Evolutionary conservation across 2,888 invertebrate species (phyloP).

Genomic region (Synanthedon tipuliformis): DNA sequence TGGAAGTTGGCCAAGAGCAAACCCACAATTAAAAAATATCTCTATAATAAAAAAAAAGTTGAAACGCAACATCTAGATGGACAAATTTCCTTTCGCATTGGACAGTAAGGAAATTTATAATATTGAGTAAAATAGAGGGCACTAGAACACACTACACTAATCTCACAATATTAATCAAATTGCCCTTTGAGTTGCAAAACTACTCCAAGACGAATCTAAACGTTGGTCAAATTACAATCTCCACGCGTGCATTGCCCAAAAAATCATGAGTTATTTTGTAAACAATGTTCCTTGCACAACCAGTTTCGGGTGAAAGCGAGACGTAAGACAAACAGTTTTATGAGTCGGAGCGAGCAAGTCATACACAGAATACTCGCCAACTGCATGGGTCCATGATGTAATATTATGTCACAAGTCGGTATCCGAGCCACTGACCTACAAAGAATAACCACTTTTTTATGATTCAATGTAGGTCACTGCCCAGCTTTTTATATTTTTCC

Average conservation of each 20-base stretch:
- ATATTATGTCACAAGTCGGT: constrained; percentile 7
- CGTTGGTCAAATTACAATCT: not conserved
- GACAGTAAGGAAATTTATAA: too few relatives aligned
- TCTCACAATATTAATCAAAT: too few relatives aligned
- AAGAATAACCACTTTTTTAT: not conserved
- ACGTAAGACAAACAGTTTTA: not conserved
- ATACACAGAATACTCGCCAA: not conserved
- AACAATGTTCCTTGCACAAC: constrained; percentile 5
- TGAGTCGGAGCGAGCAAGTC: not conserved
- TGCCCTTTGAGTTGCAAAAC: too few relatives aligned
- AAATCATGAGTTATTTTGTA: constrained; percentile 3
- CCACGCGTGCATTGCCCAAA: not conserved
- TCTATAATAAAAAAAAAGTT: too few relatives aligned
- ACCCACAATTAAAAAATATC: too few relatives aligned
- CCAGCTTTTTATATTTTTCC: not conserved
- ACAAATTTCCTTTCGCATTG: too few relatives aligned
- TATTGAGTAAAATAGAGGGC: too few relatives aligned
- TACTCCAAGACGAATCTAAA: too few relatives aligned
- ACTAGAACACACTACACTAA: too few relatives aligned
- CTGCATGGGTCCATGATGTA: not conserved
- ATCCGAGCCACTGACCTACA: constrained; percentile 7
- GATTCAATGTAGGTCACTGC: not conserved
- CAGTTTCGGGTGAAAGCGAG: constrained; percentile 1
- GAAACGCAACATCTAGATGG: too few relatives aligned
- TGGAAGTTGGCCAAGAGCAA: too few relatives aligned